A percentile compares a stretch with the other conserved stretches of the same genome.
Conservation (phyloP, 2,888 invertebrate species). For the Drosophila neoperkinsi region DNA sequence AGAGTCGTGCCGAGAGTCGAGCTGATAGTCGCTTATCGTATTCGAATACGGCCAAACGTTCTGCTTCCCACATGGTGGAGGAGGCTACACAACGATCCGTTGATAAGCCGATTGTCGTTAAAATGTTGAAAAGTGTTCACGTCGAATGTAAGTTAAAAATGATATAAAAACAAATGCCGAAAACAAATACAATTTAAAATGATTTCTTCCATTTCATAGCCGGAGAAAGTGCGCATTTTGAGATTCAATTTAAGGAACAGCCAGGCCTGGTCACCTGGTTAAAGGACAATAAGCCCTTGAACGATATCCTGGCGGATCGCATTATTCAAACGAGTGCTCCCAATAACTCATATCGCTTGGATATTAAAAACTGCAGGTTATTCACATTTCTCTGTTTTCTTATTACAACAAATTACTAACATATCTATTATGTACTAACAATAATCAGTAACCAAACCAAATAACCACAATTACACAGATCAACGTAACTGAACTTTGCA, state of each 20-base stretch:
- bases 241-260: constrained; percentile 89
- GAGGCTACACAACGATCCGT: constrained; percentile 81
- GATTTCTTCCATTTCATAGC: constrained; percentile 86
- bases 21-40: constrained; percentile 66
- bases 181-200: too few relatives aligned
- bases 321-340: constrained; percentile 88
- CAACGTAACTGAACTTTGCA: constrained; percentile 5
- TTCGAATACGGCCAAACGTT: constrained; percentile 53
- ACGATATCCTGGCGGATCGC: constrained; percentile 91
- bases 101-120: constrained; percentile 90
- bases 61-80: constrained; percentile 55
- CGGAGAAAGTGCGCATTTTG: constrained; percentile 93
- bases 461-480: not conserved
- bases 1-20: constrained; percentile 65
- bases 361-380: constrained; percentile 89
- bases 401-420: not conserved
- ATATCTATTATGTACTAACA: constrained; percentile 3
- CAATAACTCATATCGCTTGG: constrained; percentile 89
- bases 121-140: constrained; percentile 91
- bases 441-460: constrained; percentile 4
- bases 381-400: not conserved
- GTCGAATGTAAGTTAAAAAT: constrained; percentile 92
- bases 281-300: constrained; percentile 93
- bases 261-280: constrained; percentile 92
- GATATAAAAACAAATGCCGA: constrained; percentile 63